Percentiles rank a stretch among this genome's conserved stretches.
Evolutionary conservation across 1,140 invertebrate genomes (phyloP).

Genomic region (Drosophila pectinifera): DNA sequence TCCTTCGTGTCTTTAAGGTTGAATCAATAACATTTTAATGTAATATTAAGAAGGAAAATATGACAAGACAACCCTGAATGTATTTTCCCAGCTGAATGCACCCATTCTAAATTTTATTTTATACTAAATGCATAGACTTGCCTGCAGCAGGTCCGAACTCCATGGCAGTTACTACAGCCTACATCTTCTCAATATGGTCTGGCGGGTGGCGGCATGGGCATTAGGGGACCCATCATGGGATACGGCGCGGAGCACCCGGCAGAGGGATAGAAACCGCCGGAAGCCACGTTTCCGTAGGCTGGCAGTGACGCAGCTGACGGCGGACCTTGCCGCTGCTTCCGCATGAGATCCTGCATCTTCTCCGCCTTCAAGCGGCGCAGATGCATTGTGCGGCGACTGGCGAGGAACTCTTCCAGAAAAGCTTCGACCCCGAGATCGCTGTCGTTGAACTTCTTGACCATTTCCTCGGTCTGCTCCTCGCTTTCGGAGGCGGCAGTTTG

Average conservation of each 20-base stretch:
- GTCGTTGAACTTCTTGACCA: slow-evolving; percentile 91
- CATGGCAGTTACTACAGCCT: slow-evolving; percentile 9
- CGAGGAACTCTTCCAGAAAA: slow-evolving; percentile 92
- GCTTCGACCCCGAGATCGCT: slow-evolving; percentile 90
- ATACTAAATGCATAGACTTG: slow-evolving; percentile 3
- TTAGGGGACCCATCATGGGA: slow-evolving; percentile 85
- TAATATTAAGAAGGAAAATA: not conserved
- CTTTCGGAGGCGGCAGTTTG: slow-evolving; percentile 94
- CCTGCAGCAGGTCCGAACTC: slow-evolving; percentile 10
- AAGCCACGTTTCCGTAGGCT: slow-evolving; percentile 59
- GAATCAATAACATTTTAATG: not conserved
- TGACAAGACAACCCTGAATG: too few relatives aligned
- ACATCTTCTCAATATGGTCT: slow-evolving; percentile 61
- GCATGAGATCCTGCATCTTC: slow-evolving; percentile 92
- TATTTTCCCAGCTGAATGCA: slow-evolving; percentile 8
- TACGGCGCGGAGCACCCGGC: slow-evolving; percentile 81
- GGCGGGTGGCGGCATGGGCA: slow-evolving; percentile 86
- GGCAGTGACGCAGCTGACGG: slow-evolving; percentile 23
- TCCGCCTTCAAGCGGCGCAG: slow-evolving; percentile 93
- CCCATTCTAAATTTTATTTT: not conserved
- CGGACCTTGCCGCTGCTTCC: slow-evolving; percentile 74
- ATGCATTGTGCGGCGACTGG: slow-evolving; percentile 91
- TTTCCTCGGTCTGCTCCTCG: slow-evolving; percentile 94
- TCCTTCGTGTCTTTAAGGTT: not conserved
- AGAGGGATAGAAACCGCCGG: slow-evolving; percentile 67